Conservation (phyloP, 2,113 vertebrate genomes). For the Myrmecophaga tridactyla region DNA sequence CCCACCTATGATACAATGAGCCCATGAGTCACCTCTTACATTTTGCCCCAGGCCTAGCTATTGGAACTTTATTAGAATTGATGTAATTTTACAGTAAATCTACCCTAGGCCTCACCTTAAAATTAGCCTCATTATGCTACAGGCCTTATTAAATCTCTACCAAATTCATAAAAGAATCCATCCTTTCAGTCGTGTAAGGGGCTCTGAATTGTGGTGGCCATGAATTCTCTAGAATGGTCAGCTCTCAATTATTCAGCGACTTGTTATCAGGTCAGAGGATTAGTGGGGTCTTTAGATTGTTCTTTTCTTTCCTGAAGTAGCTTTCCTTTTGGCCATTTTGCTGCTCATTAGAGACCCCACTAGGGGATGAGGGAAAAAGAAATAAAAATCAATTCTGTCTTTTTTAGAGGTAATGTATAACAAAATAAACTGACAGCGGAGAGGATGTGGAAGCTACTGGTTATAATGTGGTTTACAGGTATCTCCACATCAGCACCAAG, state of each 20-base stretch:
- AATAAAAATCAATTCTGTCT: constrained; percentile 40
- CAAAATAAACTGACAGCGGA: neutral
- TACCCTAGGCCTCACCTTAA: neutral
- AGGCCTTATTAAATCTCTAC: neutral
- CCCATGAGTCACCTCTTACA: neutral
- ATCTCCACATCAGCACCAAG: neutral
- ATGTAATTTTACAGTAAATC: neutral
- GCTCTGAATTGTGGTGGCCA: neutral
- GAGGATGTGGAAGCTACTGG: neutral
- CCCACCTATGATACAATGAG: neutral
- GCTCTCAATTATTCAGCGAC: neutral
- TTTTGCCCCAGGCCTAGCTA: neutral
- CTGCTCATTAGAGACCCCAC: neutral
- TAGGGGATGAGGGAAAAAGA: neutral
- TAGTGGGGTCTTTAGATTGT: neutral
- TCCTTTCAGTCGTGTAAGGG: neutral
- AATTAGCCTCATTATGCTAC: neutral
- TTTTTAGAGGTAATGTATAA: constrained; percentile 9
- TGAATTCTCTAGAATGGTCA: neutral
- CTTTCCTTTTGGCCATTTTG: constrained; percentile 29
- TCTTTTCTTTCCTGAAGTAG: neutral
- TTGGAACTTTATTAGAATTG: neutral
- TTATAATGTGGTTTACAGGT: neutral
- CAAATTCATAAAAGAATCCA: neutral
- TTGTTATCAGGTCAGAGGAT: constrained; percentile 18